Base-by-base conservation (phyloP, 2,113 vertebrate species). In the Bujurquina vittata region DNA sequence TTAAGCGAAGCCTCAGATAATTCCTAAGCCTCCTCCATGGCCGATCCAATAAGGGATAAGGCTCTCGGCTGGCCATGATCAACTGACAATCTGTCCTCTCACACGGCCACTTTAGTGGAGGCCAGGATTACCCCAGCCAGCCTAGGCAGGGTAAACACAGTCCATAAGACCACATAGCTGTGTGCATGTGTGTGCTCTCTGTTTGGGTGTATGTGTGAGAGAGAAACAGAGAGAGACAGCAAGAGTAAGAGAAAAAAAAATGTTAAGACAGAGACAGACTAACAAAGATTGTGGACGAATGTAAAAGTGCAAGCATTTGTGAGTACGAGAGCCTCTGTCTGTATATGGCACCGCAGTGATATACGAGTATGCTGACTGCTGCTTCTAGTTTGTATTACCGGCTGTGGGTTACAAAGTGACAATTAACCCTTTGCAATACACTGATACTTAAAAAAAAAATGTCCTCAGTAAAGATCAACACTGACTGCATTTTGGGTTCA, bases 1-100 rank as follows among this genome's bases (percentile, higher is more conserved):
- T 97, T 97, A 97, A 97, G 95, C 92, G 94, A 95, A 94, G 96
- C 96, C 95, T 96, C 96, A 96, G 97, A 97, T 97, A 97, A 97
- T 98, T 97, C 96, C 96, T 97, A 98, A 97, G 96, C 96, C 96
- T 97, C 96, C 96, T 96, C 97, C 94, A 97, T 96, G 96, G 96
- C 95, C 96, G 96, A 99, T 97, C 96, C 95, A 97, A 96, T 97
- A 97, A 96, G 95, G 95, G 96, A 97, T 97, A 97, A 97, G 96
- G 92, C 91, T 95, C 91, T 95, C 93, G 95, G 96, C 95, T 96
- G 94, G 94, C 95, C 95, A 96, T 96, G 96, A 97, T 97, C 96
- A 97, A 95, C 95, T 96, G 96, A 95, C 95, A 97, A 97, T 97
- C 96, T 97, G 95, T 95, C 94, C 95, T 95, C 95, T 94, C 95